Conservation (phyloP, 2,797 vertebrate genomes). For the Diceros bicornis region DNA sequence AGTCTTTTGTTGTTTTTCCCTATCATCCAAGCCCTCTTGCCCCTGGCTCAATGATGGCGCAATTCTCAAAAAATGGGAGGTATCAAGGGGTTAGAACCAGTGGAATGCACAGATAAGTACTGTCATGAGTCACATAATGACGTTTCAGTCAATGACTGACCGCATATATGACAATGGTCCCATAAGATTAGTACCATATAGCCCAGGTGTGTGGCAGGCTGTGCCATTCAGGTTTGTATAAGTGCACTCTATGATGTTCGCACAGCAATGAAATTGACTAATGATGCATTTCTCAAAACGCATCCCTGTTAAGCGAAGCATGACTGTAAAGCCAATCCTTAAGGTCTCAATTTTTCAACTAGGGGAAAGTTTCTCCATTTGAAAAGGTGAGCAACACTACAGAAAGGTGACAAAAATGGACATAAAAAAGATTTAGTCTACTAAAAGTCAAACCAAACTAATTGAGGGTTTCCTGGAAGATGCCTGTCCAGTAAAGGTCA, state of each 20-base stretch:
- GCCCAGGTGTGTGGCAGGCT: too few relatives aligned
- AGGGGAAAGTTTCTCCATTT: slow-evolving; percentile 3
- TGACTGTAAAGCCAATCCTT: background rate
- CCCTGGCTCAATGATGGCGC: background rate
- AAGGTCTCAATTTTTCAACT: slow-evolving; percentile 4
- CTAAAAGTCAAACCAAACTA: slow-evolving; percentile 21
- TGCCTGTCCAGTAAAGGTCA: background rate
- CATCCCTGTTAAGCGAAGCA: too few relatives aligned
- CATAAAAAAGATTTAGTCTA: background rate
- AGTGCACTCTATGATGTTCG: too few relatives aligned
- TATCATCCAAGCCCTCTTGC: background rate
- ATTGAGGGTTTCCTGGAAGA: background rate
- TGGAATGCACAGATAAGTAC: background rate
- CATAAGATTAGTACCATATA: too few relatives aligned
- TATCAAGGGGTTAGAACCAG: background rate
- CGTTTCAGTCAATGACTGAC: too few relatives aligned
- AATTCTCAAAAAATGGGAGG: background rate
- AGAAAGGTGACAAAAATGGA: background rate
- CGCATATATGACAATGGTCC: too few relatives aligned
- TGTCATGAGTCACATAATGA: too few relatives aligned
- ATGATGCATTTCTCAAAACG: too few relatives aligned
- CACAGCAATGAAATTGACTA: too few relatives aligned
- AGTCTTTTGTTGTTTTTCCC: background rate
- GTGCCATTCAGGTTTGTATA: too few relatives aligned
- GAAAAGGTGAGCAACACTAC: background rate